These are phyloP conservation scores for Bambusicola thoracicus DNA, from an alignment of 2,113 vertebrate genomes.

Conservation along the genomic window DNA sequence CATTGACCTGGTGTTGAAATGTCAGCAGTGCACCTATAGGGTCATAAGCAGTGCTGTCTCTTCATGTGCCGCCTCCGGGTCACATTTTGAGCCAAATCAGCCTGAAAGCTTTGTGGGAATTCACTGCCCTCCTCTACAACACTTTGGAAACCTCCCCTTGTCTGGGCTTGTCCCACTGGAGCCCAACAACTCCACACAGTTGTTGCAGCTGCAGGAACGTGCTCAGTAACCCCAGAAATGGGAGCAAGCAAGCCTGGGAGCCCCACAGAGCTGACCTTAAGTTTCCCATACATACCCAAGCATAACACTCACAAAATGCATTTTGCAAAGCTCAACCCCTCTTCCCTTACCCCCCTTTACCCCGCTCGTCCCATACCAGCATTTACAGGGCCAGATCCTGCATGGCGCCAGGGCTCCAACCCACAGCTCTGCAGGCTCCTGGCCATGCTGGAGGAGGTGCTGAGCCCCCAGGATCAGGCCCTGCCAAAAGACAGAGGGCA, in stretches of 20 bases:
- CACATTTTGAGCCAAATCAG: not conserved
- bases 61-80: not conserved
- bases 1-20: not conserved
- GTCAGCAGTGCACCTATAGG: not conserved
- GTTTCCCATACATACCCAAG: not conserved
- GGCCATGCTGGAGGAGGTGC: not conserved
- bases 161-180: not conserved
- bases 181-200: not conserved
- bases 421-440: not conserved
- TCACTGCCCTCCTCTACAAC: not conserved
- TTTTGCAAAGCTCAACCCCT: not conserved
- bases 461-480: not conserved
- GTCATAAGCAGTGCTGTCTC: not conserved
- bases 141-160: not conserved
- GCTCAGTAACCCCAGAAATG: not conserved
- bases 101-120: not conserved
- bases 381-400: not conserved
- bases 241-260: constrained; percentile 38
- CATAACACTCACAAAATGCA: not conserved
- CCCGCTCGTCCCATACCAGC: fast-evolving
- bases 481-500: not conserved
- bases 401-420: fast-evolving
- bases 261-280: not conserved
- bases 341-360: fast-evolving
- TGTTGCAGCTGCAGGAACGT: constrained; percentile 23